phyloP scores from a whole-genome alignment of 2,113 vertebrate species.

The Natator depressus region DNA sequence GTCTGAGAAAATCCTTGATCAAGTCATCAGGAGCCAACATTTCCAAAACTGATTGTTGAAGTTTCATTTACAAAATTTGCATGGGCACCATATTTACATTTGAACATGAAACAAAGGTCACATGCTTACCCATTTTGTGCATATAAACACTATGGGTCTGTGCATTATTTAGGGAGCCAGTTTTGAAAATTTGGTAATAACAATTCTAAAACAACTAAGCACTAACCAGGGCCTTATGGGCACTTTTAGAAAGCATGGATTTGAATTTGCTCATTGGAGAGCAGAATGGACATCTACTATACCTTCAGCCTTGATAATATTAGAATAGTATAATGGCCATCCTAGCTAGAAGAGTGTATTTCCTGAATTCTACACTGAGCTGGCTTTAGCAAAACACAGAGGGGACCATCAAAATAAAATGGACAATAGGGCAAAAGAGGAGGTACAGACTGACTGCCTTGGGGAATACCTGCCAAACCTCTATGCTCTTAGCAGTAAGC shows the following conservation, averaged over 20 bases:
- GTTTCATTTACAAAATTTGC: background rate
- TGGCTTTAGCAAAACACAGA: background rate
- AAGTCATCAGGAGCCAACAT: slow-evolving; percentile 1
- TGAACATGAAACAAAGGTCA: background rate
- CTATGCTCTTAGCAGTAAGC: background rate
- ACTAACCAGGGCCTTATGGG: background rate
- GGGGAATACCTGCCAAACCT: background rate
- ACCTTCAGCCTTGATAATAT: background rate
- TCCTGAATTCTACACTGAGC: background rate
- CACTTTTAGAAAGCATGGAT: background rate
- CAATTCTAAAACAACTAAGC: background rate
- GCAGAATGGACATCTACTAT: fast-evolving
- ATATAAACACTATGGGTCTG: background rate
- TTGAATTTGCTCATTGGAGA: background rate
- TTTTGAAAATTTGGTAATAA: background rate
- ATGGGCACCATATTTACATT: background rate
- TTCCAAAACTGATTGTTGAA: background rate
- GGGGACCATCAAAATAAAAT: background rate
- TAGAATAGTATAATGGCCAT: background rate
- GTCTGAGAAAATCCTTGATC: background rate
- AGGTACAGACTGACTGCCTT: background rate
- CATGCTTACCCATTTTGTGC: background rate
- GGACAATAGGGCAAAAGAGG: background rate
- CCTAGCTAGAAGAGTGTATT: background rate
- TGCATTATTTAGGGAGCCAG: background rate